Evolutionary conservation across 2,888 invertebrate species (phyloP), one percentile per base, ranked within the genome.

Genomic region (Podabrus alpinus): DNA sequence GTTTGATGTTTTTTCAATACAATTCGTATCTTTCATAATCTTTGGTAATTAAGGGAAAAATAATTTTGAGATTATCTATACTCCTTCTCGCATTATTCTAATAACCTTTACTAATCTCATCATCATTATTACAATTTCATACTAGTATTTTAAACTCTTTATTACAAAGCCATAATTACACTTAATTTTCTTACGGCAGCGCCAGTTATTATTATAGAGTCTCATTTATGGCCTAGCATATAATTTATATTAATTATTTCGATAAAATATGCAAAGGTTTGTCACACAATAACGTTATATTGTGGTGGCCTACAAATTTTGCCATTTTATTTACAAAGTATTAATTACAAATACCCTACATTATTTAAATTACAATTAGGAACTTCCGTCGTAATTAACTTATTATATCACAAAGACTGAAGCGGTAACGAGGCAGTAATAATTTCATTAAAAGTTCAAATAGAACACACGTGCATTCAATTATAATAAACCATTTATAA

Each of bases 311-410:
- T 29, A 73, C 70, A 71, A 75, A 68, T 72, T 77, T 76, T 68
- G 79, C 83, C 82, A 84, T 84, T 84, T 85, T 84, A 83, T 84
- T 83, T 83, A 83, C 83, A 83, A 82, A 85, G 83, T 83, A 85
- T 85, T 85, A 85, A 86, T 86, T 85, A 85, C 84, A 83, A 84
- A 84, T 84, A 85, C 83, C 85, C 84, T 85, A 84, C 84, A 86
- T 86, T 86, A 86, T 86, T 86, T 85, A 86, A 86, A 85, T 86
- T 85, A 86, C 86, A 86, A 86, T 86, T 86, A 85, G 85, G 78
- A 86, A 86, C 86, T 86, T 85, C 85, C 84, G 84, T 83, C 82
- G 84, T 86, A 86, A 86, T 86, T 86, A 85, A 86, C 84, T 85
- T 86, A 86, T 85, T 85, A 83, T 84, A 84, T 85, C 86, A 85